Conservation (phyloP, 92 coral and sea anemone species). For the Epizoanthus stellaris region DNA sequence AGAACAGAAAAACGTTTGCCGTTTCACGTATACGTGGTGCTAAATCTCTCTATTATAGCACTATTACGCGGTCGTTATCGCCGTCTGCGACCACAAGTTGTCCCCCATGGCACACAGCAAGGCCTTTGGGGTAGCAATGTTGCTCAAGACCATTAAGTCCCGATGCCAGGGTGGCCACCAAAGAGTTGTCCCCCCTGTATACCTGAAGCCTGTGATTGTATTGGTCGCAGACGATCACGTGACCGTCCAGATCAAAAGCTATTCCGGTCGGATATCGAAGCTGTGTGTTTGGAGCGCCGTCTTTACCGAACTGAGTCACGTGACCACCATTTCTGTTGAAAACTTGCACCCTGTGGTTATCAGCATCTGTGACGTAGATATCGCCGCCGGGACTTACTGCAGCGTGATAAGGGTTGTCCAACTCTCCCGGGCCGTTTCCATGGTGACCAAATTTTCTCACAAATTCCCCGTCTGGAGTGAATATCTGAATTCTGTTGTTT, state of each 20-base stretch:
- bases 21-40: not conserved
- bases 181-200: slow-evolving; percentile 72
- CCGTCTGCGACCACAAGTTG: slow-evolving; percentile 92
- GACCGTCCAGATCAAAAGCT: slow-evolving; percentile 87
- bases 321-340: slow-evolving; percentile 82
- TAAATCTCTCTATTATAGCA: slow-evolving; percentile 47
- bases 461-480: slow-evolving; percentile 76
- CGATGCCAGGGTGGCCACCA: slow-evolving; percentile 70
- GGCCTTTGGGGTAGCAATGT: slow-evolving; percentile 92
- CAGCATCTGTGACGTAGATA: slow-evolving; percentile 91
- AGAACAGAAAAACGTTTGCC: no score
- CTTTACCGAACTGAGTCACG: slow-evolving; percentile 75
- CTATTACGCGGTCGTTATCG: slow-evolving; percentile 89
- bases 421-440: slow-evolving; percentile 73
- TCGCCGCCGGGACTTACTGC: slow-evolving; percentile 76
- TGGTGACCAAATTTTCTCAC: slow-evolving; percentile 81
- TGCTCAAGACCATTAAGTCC: slow-evolving; percentile 79
- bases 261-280: slow-evolving; percentile 97
- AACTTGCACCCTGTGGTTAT: slow-evolving; percentile 94
- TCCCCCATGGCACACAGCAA: slow-evolving; percentile 90
- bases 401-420: slow-evolving; percentile 92
- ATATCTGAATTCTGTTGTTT: slow-evolving; percentile 85
- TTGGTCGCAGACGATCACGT: slow-evolving; percentile 96
- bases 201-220: slow-evolving; percentile 95
- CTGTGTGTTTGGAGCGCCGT: slow-evolving; percentile 49